A percentile compares a stretch with the other conserved stretches of the same genome.
Evolutionary conservation across 1,140 invertebrate species (phyloP).

Genomic region (Agrypnia vestita): DNA sequence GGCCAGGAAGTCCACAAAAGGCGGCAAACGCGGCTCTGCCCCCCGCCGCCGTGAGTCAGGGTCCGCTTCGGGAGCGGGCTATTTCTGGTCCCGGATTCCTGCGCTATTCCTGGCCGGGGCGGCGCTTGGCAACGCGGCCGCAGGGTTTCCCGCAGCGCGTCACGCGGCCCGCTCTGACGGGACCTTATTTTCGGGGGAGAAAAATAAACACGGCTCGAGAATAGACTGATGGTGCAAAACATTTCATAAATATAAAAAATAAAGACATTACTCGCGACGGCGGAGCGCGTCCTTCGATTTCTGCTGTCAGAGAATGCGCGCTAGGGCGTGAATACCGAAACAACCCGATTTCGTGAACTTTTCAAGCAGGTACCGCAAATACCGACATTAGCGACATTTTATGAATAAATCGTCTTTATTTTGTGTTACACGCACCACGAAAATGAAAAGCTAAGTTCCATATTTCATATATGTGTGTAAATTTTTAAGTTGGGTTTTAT

Average conservation of each 20-base stretch:
- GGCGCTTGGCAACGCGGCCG: constrained; percentile 32
- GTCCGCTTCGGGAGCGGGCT: constrained; percentile 56
- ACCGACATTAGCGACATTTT: no score
- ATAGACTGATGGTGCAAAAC: constrained; percentile 28
- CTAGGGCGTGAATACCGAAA: no score
- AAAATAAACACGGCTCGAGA: constrained; percentile 30
- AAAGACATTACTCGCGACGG: no score
- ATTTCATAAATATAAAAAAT: constrained; percentile 22
- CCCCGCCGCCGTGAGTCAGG: constrained; percentile 49
- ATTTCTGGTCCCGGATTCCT: constrained; percentile 54
- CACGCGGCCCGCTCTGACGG: background rate
- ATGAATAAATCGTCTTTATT: no score
- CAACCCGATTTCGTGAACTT: no score
- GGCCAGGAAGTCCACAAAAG: constrained; percentile 56
- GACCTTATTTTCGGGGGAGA: constrained; percentile 10
- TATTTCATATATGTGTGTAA: no score
- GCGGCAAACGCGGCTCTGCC: constrained; percentile 49
- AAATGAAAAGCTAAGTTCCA: no score
- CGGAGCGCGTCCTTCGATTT: no score
- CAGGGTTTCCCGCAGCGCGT: constrained; percentile 37
- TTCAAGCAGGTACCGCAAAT: no score
- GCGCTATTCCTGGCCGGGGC: constrained; percentile 54
- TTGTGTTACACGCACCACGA: no score
- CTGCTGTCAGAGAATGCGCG: no score
- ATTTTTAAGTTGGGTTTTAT: no score